phyloP scores from a whole-genome alignment of 2,797 vertebrate species.

The Clangula hyemalis region DNA sequence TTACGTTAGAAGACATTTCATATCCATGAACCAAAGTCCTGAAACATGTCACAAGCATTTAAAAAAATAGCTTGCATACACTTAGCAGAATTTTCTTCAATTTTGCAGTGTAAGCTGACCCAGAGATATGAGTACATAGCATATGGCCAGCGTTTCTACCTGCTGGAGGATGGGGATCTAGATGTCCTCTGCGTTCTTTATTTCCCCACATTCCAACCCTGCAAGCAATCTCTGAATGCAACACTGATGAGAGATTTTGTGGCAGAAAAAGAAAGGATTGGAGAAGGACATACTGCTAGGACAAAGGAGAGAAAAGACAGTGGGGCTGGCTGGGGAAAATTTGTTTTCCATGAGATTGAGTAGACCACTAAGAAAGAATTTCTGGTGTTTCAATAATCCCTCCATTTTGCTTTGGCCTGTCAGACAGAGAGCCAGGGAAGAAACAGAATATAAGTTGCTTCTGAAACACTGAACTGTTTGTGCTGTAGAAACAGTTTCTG shows the following conservation, averaged over 20 bases:
- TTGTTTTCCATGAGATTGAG: background rate
- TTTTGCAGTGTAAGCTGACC: background rate
- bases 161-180: background rate
- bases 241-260: background rate
- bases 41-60: background rate
- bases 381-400: background rate
- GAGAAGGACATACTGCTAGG: background rate
- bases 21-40: background rate
- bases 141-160: background rate
- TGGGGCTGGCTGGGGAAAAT: background rate
- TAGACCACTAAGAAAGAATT: background rate
- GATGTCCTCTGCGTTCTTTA: background rate
- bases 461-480: background rate
- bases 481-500: background rate
- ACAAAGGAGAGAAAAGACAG: background rate
- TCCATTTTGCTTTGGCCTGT: background rate
- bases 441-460: background rate
- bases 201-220: background rate
- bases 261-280: background rate
- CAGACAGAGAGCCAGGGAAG: background rate
- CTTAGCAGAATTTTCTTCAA: background rate
- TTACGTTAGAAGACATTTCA: background rate
- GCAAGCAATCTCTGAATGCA: background rate
- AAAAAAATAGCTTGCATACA: background rate
- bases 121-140: background rate